Conservation (phyloP, 2,888 invertebrate species). For the Tipula confusa region DNA sequence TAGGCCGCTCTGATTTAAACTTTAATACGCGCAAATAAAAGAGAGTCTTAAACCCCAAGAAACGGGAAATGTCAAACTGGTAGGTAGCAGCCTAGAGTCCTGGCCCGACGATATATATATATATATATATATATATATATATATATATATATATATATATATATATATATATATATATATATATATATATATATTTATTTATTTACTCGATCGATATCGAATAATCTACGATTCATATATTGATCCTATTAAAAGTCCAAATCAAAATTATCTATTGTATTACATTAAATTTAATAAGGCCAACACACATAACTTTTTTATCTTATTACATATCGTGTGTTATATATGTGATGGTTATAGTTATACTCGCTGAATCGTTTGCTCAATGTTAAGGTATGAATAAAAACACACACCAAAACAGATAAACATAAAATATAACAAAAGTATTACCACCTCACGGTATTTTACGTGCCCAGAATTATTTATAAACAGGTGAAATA, state of each 20-base stretch:
- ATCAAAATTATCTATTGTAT: conserved; percentile 25
- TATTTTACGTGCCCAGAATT: background rate
- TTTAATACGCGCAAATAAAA: no score
- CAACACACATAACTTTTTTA: background rate
- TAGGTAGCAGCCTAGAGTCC: no score
- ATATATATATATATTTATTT: no score
- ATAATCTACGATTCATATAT: background rate
- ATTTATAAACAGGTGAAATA: background rate
- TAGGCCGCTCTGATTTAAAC: no score
- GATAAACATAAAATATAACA: conserved; percentile 25
- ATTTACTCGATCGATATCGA: background rate
- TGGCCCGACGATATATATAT: no score
- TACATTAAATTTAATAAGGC: conserved; percentile 12
- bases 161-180: no score
- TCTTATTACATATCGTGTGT: background rate
- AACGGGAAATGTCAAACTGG: no score
- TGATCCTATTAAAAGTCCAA: background rate
- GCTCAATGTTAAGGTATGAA: background rate
- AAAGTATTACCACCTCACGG: conserved; percentile 20
- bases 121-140: no score
- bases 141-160: no score
- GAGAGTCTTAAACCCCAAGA: no score
- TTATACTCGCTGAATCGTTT: no score
- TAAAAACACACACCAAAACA: background rate
- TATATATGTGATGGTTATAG: background rate